Base-by-base conservation (phyloP, 1,140 invertebrate species). In the Calliopsis andreniformis region DNA sequence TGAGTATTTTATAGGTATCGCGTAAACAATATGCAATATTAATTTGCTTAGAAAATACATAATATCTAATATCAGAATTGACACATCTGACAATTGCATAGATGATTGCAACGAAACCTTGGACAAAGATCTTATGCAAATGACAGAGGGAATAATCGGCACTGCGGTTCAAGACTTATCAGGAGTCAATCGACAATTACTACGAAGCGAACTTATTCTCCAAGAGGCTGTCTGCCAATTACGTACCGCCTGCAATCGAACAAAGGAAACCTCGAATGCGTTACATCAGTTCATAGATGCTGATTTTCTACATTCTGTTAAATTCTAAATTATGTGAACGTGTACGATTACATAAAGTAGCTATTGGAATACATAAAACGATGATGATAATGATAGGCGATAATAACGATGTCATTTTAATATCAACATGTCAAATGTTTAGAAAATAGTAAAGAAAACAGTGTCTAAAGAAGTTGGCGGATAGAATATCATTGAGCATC, bases 61-160 rank as follows among this genome's bases (percentile, higher is more conserved):
- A 63, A 64, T 82, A 39, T 47, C 78, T 79, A 76, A 83, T 69
- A 76, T 86, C 56, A 51, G 39, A 82, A 77, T 81, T 71, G 66
- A 82, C 62, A 56, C 66, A 35, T 72, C 79, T 84, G 83, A 83
- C 79, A 69, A 28, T 68, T 64, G 45, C 80, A 79, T 78, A 91
- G 90, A 89, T 72, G 91, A 92, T 81, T 89, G 90, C 69, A 92
- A 92, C 69, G 88, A 91, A 83, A 87, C 87, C 55, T 82, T 92
- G 73, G 88, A 91, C 69, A 90, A 62, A 67, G 80, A 91, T 70
- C 79, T 92, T 78, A 72, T 84, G 66, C 87, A 90, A 84, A 80
- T 90, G 64, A 86, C 78, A 7, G 85, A 87, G 55, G 87, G 66
- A 76, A 89, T 86, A 39, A 87, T 92, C 23, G 79, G 78, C n/a